Conservation (phyloP, 2,113 vertebrate species). For the Kobus ellipsiprymnus region DNA sequence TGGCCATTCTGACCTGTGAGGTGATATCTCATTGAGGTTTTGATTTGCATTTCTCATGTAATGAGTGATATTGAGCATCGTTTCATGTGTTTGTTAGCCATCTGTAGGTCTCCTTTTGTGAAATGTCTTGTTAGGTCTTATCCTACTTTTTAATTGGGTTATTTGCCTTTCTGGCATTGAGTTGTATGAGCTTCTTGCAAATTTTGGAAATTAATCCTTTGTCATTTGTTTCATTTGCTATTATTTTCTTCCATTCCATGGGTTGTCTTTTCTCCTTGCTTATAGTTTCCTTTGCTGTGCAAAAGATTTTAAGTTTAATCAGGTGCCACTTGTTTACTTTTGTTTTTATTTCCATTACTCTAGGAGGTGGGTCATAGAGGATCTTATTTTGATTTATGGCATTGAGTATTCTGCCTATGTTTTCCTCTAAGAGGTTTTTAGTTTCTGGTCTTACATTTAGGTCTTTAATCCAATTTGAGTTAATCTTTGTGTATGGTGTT, state of each 20-base stretch:
- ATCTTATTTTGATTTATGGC: not conserved
- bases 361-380: not conserved
- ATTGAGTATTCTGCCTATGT: not conserved
- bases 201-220: not conserved
- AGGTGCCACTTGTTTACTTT: not conserved
- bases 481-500: not conserved
- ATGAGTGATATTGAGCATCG: not conserved
- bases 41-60: not conserved
- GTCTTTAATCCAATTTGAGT: not conserved
- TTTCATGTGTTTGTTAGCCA: not conserved
- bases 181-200: not conserved
- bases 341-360: not conserved
- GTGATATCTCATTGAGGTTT: not conserved
- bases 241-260: not conserved
- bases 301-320: not conserved
- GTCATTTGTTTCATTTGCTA: not conserved
- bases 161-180: not conserved
- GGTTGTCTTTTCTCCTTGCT: not conserved
- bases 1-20: not conserved
- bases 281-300: not conserved
- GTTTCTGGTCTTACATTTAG: not conserved
- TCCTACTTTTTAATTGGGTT: not conserved
- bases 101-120: not conserved
- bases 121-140: not conserved
- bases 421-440: not conserved